Base-by-base conservation (phyloP, 2,113 vertebrate species). In the Equus quagga region DNA sequence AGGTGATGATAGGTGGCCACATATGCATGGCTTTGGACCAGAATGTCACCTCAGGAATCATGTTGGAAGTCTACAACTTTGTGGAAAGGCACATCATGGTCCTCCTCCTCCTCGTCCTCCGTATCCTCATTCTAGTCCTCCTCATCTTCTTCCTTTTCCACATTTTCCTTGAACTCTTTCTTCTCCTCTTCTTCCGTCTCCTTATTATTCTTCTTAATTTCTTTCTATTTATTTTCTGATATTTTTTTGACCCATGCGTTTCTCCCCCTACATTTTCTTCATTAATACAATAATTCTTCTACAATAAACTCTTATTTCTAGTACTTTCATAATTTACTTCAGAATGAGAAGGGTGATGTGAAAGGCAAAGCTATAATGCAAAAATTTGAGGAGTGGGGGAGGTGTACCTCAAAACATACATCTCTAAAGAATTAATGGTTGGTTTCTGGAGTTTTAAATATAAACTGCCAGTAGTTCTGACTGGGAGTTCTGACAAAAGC, bases 211-310 rank as follows among this genome's bases (percentile, higher is more conserved):
- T 84, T 76, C 75, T 73, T 92, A 49, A 10, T 75, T 82, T 56
- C 24, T 51, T 5, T 81, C 10, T 24, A 44, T 15, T 73, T 46
- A 17, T 70, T 49, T 64, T 85, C 33, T 81, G 28, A 9, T 86
- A 41, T 15, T 54, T 41, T 78, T 62, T 21, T 88, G 24, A n/a
- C 15, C 21, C 60, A 24, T 1, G 62, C 33, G 44, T 91, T 67
- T 73, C n/a, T 69, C 64, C 15, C 75, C 84, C 21, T 67, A 9
- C 10, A 76, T 60, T 97, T 73, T 92, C 23, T 69, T 72, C 33
- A 82, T 79, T 44, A 83, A 97, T 92, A 62, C 19, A 89, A 19
- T 8, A 89, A 18, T 21, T 86, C 84, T 96, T 78, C 33, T 60
- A 33, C 31, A 73, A 44, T n/a, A 72, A 78, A 17, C 33, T 60